Conservation (phyloP, 2,888 invertebrate species). For the Rhagonycha fulva region DNA sequence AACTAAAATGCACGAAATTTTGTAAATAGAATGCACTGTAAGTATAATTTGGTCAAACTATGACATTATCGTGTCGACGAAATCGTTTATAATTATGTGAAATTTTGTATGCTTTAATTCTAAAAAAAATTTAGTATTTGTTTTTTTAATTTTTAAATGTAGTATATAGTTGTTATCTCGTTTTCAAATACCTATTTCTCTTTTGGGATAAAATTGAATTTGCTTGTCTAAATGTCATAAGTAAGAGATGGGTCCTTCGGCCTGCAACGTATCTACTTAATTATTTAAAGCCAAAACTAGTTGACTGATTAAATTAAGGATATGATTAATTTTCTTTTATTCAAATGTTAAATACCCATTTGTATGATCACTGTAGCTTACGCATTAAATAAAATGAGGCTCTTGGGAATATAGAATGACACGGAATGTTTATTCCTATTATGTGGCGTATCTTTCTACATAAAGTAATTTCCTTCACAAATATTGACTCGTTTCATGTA, state of each 20-base stretch:
- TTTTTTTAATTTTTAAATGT: too few species aligned
- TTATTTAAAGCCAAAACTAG: background rate
- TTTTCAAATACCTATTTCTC: background rate
- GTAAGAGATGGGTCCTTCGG: background rate
- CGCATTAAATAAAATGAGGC: background rate
- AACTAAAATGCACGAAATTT: too few species aligned
- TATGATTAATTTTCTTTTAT: background rate
- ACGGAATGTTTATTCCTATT: background rate
- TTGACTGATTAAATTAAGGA: background rate
- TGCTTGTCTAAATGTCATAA: background rate
- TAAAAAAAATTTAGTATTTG: too few species aligned
- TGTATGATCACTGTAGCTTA: background rate
- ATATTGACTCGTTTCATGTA: background rate
- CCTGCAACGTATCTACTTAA: background rate
- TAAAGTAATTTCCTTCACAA: background rate
- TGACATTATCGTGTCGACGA: too few species aligned
- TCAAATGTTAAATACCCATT: background rate
- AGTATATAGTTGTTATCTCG: too few species aligned
- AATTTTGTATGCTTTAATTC: too few species aligned
- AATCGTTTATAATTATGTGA: too few species aligned
- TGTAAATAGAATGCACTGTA: too few species aligned
- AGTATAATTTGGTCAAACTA: too few species aligned
- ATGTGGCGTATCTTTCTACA: background rate
- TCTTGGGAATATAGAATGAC: background rate
- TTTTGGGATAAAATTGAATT: background rate